Base-by-base conservation (phyloP, 2,888 invertebrate species). In the Hirtodrosophila duncani region DNA sequence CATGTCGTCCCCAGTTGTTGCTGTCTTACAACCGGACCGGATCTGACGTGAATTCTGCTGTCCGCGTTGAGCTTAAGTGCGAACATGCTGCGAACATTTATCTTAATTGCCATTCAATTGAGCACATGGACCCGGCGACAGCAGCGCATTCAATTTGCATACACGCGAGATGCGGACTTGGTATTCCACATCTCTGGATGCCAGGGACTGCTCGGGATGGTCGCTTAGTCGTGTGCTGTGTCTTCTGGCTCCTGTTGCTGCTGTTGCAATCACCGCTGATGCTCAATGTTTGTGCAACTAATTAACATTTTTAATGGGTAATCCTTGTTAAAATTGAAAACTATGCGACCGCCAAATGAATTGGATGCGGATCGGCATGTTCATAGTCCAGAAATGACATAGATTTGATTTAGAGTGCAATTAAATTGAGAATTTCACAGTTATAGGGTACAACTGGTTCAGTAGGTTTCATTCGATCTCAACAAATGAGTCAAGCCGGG, bases 241-340 rank as follows among this genome's bases (percentile, higher is more conserved):
- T 5, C 21, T 18, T 18, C 30, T 23, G 23, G 33, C 16, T 37
- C 18, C 11, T 24, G 23, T 23, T 13, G 11, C 20, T 42, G 20
- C 8, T 39, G 39, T 2, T 30, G 20, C 23, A 27, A 29, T 17
- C 30, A 49, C 24, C 39, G 48, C 48, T 34, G 67, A 72, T 63
- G 72, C 79, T 70, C 79, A 70, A 59, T 75, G 72, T 72, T 72
- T 72, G 72, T 70, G 75, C 75, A 79, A 75, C 79, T 72, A 72
- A 72, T 72, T 72, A 72, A 79, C 72, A 72, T 72, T 72, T 72
- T 72, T 72, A 72, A 72, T 72, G 72, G 79, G 64, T 64, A 79
- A 72, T 72, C 60, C 72, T 79, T 72, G 72, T 72, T 56, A 67
- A 55, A 62, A 59, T 50, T 44, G 56, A 23, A 34, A 31, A 45